Percentiles rank a stretch among this genome's conserved stretches.
Conservation (phyloP, 2,888 invertebrate species). For the Polylopha cassiicola region DNA sequence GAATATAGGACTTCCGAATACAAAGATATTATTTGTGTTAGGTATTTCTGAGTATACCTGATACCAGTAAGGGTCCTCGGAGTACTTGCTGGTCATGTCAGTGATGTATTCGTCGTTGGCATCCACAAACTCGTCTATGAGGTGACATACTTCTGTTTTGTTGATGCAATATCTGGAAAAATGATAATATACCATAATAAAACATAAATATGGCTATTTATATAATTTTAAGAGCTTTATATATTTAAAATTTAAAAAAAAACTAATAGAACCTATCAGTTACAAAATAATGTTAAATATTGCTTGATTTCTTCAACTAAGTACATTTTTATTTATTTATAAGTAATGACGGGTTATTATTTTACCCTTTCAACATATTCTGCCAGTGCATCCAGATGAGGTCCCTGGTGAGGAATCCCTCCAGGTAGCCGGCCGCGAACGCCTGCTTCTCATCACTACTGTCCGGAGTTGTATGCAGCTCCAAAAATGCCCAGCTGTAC, state of each 20-base stretch:
- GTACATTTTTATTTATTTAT: too few relatives aligned
- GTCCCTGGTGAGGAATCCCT: slow-evolving; percentile 78
- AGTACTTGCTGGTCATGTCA: slow-evolving; percentile 55
- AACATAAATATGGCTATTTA: too few relatives aligned
- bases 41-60: too few relatives aligned
- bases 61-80: slow-evolving; percentile 79
- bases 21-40: too few relatives aligned
- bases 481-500: slow-evolving; percentile 79
- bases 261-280: too few relatives aligned
- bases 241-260: too few relatives aligned
- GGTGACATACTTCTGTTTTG: slow-evolving; percentile 70
- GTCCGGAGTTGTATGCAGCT: slow-evolving; percentile 69
- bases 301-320: too few relatives aligned
- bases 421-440: slow-evolving; percentile 80
- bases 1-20: too few relatives aligned
- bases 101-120: slow-evolving; percentile 77
- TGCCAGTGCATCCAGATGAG: slow-evolving; percentile 80
- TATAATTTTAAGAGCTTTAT: too few relatives aligned
- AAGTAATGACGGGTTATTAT: too few relatives aligned
- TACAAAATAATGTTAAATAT: too few relatives aligned
- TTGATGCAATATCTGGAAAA: slow-evolving; percentile 66
- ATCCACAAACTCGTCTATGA: slow-evolving; percentile 74
- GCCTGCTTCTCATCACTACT: slow-evolving; percentile 77
- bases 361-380: slow-evolving; percentile 76
- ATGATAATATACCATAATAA: too few relatives aligned